These are phyloP conservation scores for Lagorchestes hirsutus DNA, from an alignment of 2,797 vertebrate species.

Conservation along the genomic window DNA sequence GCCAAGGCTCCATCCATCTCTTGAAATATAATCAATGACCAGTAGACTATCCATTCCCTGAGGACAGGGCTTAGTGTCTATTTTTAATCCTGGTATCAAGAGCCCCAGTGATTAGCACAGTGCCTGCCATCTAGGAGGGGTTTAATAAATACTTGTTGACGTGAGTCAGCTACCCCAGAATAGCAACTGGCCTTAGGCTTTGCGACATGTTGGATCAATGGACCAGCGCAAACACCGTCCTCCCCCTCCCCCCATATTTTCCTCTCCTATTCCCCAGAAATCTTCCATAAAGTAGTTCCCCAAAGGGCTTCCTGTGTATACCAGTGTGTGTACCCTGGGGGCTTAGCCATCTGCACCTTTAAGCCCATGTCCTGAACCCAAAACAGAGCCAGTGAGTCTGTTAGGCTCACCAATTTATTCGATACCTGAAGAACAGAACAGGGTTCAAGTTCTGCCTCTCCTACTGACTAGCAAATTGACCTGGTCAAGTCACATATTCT, in stretches of 20 bases:
- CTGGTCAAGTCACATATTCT: too few species aligned
- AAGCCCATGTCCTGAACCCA: background rate
- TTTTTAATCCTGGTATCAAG: background rate
- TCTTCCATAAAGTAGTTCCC: background rate
- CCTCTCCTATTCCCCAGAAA: background rate
- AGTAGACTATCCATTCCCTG: background rate
- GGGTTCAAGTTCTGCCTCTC: background rate
- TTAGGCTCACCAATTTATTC: background rate
- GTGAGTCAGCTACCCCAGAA: background rate
- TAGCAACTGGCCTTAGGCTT: background rate
- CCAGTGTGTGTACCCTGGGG: background rate
- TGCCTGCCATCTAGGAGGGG: background rate
- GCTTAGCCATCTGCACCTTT: background rate
- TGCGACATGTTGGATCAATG: background rate
- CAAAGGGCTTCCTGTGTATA: background rate
- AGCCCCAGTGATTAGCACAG: background rate
- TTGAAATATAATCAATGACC: background rate
- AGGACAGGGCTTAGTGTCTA: background rate
- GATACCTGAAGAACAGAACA: background rate
- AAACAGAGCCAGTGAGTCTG: background rate
- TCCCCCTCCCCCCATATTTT: background rate
- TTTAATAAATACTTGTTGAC: conserved; percentile 14
- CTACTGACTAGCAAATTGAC: background rate
- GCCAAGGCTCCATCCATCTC: too few species aligned
- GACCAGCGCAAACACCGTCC: background rate